Conservation (phyloP, 2,888 invertebrate genomes). For the Temnothorax ravouxi region DNA sequence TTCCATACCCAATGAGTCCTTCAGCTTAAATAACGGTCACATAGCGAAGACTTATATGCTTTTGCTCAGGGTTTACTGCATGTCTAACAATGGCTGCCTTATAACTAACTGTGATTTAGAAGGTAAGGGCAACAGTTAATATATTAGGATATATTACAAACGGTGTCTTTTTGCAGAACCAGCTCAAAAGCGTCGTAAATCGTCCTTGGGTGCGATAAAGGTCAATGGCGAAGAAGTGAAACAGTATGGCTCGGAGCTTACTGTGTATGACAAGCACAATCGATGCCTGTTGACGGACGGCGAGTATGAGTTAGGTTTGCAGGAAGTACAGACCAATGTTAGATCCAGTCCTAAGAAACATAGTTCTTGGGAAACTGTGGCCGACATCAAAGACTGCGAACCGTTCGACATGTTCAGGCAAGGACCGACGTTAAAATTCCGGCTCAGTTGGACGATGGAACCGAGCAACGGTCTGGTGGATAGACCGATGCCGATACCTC, state of each 20-base stretch:
- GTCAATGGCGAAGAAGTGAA: constrained; percentile 87
- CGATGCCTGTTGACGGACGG: constrained; percentile 95
- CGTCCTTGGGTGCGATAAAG: constrained; percentile 85
- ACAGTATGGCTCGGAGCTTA: constrained; percentile 93
- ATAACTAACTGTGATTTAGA: constrained; percentile 86
- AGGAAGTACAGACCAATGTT: constrained; percentile 89
- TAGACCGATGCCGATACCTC: constrained; percentile 88
- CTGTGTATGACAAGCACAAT: constrained; percentile 96
- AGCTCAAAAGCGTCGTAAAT: constrained; percentile 91
- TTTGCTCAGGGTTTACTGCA: constrained; percentile 90
- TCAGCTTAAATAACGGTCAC: constrained; percentile 92
- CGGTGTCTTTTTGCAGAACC: constrained; percentile 87
- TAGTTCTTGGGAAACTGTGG: constrained; percentile 91
- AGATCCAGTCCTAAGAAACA: constrained; percentile 89
- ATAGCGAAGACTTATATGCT: constrained; percentile 94
- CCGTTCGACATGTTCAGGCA: constrained; percentile 93
- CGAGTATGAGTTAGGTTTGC: constrained; percentile 95
- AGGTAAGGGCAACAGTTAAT: constrained; percentile 74
- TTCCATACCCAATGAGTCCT: constrained; percentile 95
- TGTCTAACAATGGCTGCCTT: constrained; percentile 83
- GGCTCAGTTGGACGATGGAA: constrained; percentile 94
- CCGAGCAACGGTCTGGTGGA: constrained; percentile 90
- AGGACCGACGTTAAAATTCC: constrained; percentile 94
- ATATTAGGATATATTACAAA: too few species aligned
- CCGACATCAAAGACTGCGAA: constrained; percentile 88